Evolutionary conservation across 2,113 vertebrate genomes (phyloP).

Genomic region (Melanostigma gelatinosum): DNA sequence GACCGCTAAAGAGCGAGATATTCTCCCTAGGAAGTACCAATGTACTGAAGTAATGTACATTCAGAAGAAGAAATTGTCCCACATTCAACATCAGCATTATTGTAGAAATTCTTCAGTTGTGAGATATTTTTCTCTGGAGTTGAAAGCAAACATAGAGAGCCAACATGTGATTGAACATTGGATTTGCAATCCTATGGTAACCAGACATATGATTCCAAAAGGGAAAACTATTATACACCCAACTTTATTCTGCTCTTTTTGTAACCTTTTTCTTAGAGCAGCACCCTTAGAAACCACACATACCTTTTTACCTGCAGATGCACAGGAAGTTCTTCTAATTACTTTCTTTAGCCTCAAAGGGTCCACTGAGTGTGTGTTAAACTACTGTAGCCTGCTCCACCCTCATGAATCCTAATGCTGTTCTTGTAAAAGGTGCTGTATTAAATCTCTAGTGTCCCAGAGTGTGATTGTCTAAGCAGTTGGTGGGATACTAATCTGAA

Average conservation of each 20-base stretch:
- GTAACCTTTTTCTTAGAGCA: slow-evolving; percentile 22
- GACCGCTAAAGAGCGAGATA: not conserved
- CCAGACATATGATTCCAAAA: not conserved
- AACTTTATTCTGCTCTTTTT: slow-evolving; percentile 13
- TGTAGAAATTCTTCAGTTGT: not conserved
- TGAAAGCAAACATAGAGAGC: not conserved
- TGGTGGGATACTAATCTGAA: slow-evolving; percentile 69
- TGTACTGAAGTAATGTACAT: not conserved
- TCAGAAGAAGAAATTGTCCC: not conserved
- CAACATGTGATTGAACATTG: not conserved
- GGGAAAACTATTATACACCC: not conserved
- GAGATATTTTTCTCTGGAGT: not conserved
- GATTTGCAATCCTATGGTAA: not conserved
- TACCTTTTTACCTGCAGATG: slow-evolving; percentile 61
- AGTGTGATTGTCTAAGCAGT: slow-evolving; percentile 61
- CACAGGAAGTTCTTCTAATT: slow-evolving; percentile 56
- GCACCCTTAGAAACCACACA: slow-evolving; percentile 20
- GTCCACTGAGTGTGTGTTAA: slow-evolving; percentile 65
- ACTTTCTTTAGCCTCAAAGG: slow-evolving; percentile 57
- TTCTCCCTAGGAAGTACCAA: not conserved
- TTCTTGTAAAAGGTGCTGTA: slow-evolving; percentile 58
- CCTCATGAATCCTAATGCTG: slow-evolving; percentile 74
- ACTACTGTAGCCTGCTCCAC: slow-evolving; percentile 42
- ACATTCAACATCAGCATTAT: not conserved
- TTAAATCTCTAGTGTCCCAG: slow-evolving; percentile 66